These are phyloP conservation scores for Leptocoma aspasia DNA, from an alignment of 2,113 vertebrate species.

Conservation along the genomic window DNA sequence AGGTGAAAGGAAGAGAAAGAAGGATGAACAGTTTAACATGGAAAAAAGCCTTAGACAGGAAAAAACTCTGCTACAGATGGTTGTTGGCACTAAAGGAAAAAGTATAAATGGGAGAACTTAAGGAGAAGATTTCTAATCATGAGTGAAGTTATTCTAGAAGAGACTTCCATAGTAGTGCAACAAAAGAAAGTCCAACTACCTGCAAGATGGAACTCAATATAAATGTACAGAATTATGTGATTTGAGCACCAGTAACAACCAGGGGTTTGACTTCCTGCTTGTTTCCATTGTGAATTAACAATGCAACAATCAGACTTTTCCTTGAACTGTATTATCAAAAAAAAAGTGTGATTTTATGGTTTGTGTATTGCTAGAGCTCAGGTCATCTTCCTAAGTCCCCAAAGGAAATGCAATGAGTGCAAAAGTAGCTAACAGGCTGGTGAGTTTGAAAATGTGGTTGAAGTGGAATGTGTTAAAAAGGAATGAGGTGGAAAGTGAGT, in stretches of 20 bases:
- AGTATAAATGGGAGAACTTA: neutral
- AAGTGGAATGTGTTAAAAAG: neutral
- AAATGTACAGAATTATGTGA: neutral
- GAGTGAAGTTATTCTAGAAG: neutral
- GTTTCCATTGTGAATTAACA: conserved; percentile 43
- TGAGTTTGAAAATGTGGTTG: neutral
- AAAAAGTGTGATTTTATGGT: neutral
- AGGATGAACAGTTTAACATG: neutral
- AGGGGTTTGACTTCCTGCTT: neutral
- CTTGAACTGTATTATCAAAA: neutral
- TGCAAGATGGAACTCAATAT: neutral
- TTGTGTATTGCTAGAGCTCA: neutral
- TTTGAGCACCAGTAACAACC: neutral
- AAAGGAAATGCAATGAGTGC: neutral
- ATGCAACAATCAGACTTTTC: conserved; percentile 26
- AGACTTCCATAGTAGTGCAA: neutral
- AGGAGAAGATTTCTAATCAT: neutral
- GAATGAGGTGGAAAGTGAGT: neutral
- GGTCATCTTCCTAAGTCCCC: neutral
- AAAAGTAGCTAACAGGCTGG: neutral
- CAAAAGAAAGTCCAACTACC: neutral
- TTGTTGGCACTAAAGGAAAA: neutral
- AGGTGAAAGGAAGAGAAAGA: neutral
- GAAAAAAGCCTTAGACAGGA: neutral
- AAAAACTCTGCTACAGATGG: neutral